Evolutionary conservation across 2,797 vertebrate genomes (phyloP), one percentile per base, ranked within the genome.

Genomic region (Esox masquinongy): DNA sequence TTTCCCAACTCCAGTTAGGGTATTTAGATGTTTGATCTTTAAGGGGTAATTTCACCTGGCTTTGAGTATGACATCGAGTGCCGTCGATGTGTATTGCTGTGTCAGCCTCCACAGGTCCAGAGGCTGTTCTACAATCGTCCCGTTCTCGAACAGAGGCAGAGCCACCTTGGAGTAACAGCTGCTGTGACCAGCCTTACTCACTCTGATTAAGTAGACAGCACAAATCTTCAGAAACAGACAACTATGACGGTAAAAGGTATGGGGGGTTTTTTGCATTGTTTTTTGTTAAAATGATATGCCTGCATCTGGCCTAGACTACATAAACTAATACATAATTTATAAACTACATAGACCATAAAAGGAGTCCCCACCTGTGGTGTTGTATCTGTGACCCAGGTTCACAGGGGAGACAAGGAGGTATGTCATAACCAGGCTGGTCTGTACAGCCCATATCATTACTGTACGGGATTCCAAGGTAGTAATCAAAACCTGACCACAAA

Each of bases 391-490:
- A 2, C 4, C 74, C 83, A 69, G 1, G 76, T 0, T 92, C 89
- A 87, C 98, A 99, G 0, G 95, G 90, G 0, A 82, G 90, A 73
- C 97, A 98, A 16, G 86, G 91, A 0, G 98, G 98, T 36, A 92
- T 68, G 87, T 99, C 88, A 74, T 94, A 97, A 39, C 97, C 96
- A 0, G 96, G 96, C 31, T 4, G 81, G 63, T 99, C 98, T 0
- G 96, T 97, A 78, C 98, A 99, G 85, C 98, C 98, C 98, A 99
- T 99, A 78, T 99, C 98, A 0, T 98, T 96, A 87, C 98, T 99
- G 83, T 98, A 99, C 2, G 98, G 98, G 75, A 99, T 94, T 49
- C 98, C 98, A 0, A 96, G 92, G 89, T 96, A 99, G 88, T 95
- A 97, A 77, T 97, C 93, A 0, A 99, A 99, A 34, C 98, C 98